These are phyloP conservation scores for Alethe diademata DNA, from an alignment of 2,113 vertebrate genomes.

Conservation along the genomic window DNA sequence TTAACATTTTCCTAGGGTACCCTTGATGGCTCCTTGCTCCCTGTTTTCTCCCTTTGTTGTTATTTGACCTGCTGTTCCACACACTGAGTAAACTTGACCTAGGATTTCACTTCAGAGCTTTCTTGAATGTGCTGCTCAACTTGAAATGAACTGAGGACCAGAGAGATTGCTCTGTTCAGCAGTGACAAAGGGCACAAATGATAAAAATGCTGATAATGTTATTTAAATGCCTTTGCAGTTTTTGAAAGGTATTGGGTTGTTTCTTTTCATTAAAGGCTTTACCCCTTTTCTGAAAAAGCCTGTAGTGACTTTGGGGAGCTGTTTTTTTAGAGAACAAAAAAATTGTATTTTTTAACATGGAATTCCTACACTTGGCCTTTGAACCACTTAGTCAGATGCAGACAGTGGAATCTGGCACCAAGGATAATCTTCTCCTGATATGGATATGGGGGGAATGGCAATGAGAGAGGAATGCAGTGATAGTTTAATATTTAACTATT, in stretches of 20 bases:
- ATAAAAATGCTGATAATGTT: not conserved
- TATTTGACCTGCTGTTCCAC: not conserved
- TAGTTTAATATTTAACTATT: constrained; percentile 56
- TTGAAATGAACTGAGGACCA: not conserved
- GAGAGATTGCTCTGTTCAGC: not conserved
- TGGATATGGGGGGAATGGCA: constrained; percentile 24
- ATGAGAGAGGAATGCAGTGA: constrained; percentile 35
- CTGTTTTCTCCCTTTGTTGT: not conserved
- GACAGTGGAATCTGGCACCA: constrained; percentile 60
- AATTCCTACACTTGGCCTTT: constrained; percentile 46
- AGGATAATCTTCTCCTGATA: constrained; percentile 63
- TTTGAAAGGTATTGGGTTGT: not conserved
- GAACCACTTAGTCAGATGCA: constrained; percentile 58
- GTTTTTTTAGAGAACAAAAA: not conserved
- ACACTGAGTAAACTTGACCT: not conserved
- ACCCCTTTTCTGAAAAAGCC: not conserved
- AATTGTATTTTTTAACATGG: not conserved
- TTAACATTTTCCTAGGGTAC: not conserved
- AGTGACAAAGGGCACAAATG: not conserved
- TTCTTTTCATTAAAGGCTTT: not conserved
- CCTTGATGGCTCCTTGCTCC: not conserved
- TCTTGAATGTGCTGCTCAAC: not conserved
- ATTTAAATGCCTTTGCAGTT: not conserved
- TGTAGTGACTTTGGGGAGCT: not conserved
- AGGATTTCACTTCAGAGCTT: not conserved